Base-by-base conservation (phyloP, 2,797 vertebrate species). In the Pangasius djambal region DNA sequence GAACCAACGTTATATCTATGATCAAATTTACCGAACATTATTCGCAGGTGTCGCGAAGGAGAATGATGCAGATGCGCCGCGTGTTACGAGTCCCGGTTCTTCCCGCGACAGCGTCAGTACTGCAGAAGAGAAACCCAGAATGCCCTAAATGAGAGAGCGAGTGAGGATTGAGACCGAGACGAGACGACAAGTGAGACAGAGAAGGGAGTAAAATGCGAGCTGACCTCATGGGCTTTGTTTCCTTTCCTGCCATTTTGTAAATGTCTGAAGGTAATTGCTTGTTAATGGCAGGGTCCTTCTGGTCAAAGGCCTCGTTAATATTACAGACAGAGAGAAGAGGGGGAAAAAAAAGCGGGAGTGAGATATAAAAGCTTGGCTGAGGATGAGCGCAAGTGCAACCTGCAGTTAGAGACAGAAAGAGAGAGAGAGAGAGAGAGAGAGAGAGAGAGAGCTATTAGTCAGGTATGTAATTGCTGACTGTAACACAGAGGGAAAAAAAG, bases 231-330 rank as follows among this genome's bases (percentile, higher is more conserved):
- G 74, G 55, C 37, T 89, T 72, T 74, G 84, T 86, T 89, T 89
- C 34, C 25, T 22, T 44, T 86, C 74, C 50, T 86, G 65, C 34
- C 40, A 44, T 82, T 90, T 89, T 88, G 81, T 89, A 89, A 88
- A 90, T 48, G 81, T 90, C 88, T 89, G 83, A 67, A 78, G 59
- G 78, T 87, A 86, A 89, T 91, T 89, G 87, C 40, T 44, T 78
- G 85, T 88, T 92, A 91, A 90, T 90, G 87, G 88, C 77, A 67
- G 87, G 77, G 83, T 91, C 89, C 87, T 65, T 87, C 52, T 86
- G 89, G 87, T 89, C 88, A 87, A 87, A 89, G 88, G 78, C 88
- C 83, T 87, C 78, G 81, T 88, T 89, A 89, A 91, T 89, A 83
- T 87, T 88, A 87, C 85, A 86, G 79, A 89, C 83, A 28, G 28